Base-by-base conservation (phyloP, 2,888 invertebrate species). In the Idaea dimidiata region DNA sequence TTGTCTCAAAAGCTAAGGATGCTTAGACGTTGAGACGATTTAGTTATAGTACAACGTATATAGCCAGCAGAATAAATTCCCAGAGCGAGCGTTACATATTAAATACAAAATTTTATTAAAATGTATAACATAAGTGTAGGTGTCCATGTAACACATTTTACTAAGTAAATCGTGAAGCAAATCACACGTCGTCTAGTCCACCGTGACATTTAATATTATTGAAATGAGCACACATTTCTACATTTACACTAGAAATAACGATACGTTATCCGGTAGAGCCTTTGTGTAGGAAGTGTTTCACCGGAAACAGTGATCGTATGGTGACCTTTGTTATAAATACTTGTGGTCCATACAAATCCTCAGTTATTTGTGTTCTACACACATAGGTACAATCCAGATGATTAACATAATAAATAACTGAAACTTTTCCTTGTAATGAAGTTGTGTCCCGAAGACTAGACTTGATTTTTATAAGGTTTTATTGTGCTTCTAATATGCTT, bases 201-300 rank as follows among this genome's bases (percentile, higher is more conserved):
- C 64, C 65, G 60, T 66, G 64, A 70, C 64, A 67, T 65, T 67
- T 63, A 58, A 60, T 66, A 58, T 59, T 5, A 62, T 62, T 58
- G 54, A 62, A 58, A 63, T 57, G 59, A 58, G 43, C 62, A 58
- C 62, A 60, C 61, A 62, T 62, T 62, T 63, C 60, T 58, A 59
- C 59, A 60, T 59, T 56, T 63, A 61, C n/a, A n/a, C n/a, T n/a
- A n/a, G n/a, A n/a, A n/a, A n/a, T n/a, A n/a, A n/a, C n/a, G 8
- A 14, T 43, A 33, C 7, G 14, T 43, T 43, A 43, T 43, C 43
- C 43, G 43, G 43, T 43, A 43, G 43, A 14, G 14, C 43, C 14
- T 43, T 43, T 43, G 14, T 43, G 43, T 43, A 43, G 43, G 43
- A 43, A 43, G 14, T 14, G 43, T 43, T 43, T 14, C 43, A 43